Conservation (phyloP, 2,113 vertebrate species). For the Oceanites oceanicus region DNA sequence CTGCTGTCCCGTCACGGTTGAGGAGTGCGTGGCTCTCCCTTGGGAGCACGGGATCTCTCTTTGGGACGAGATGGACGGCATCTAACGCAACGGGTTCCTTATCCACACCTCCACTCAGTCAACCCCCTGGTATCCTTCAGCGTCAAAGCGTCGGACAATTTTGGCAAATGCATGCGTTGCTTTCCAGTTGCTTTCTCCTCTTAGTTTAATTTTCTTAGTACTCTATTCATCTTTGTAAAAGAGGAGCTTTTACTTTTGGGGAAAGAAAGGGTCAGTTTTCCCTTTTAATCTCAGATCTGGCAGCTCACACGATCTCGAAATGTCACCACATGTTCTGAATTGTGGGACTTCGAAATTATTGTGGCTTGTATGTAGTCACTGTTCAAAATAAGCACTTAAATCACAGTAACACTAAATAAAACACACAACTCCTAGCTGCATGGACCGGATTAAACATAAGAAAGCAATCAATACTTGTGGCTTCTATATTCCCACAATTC, state of each 20-base stretch:
- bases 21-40: background rate
- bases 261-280: conserved; percentile 9
- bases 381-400: conserved; percentile 49
- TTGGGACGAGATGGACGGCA: background rate
- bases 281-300: background rate
- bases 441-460: background rate
- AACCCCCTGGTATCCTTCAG: background rate
- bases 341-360: background rate
- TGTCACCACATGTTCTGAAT: conserved; percentile 60
- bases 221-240: background rate
- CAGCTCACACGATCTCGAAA: background rate
- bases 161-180: background rate
- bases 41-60: background rate
- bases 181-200: background rate
- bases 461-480: conserved; percentile 36
- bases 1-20: rapidly evolving
- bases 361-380: conserved; percentile 32
- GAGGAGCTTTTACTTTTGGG: background rate
- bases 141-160: background rate
- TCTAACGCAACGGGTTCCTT: rapidly evolving
- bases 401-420: conserved; percentile 36
- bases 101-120: background rate
- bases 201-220: background rate
- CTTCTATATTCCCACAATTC: conserved; percentile 28
- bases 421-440: background rate